These are phyloP conservation scores for Tetragnatha versicolor DNA, from an alignment of 1,140 invertebrate species.

Conservation along the genomic window DNA sequence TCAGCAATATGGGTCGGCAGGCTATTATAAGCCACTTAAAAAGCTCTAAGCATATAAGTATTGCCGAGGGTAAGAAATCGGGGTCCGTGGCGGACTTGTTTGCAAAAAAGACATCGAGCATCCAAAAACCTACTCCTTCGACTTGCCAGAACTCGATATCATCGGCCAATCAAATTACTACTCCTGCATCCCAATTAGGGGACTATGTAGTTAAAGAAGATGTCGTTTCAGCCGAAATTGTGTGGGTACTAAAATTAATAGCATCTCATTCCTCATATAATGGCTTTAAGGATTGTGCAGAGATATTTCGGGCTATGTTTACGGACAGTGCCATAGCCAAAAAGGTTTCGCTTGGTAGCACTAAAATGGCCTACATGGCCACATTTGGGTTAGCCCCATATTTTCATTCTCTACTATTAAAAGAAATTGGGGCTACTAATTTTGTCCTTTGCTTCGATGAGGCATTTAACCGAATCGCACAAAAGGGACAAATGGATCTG, in stretches of 20 bases:
- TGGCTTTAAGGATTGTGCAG: not conserved
- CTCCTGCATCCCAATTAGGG: not conserved
- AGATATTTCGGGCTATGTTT: not conserved
- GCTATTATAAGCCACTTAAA: not conserved
- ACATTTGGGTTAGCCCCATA: not conserved
- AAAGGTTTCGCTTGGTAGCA: not conserved
- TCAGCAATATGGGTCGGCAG: not conserved
- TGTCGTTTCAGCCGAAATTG: not conserved
- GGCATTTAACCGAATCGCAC: conserved; percentile 6
- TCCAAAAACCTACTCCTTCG: not conserved
- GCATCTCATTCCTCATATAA: not conserved
- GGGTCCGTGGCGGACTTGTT: not conserved
- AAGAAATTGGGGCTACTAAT: not conserved
- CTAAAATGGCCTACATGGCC: not conserved
- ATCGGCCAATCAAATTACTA: not conserved
- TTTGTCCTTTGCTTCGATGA: conserved; percentile 27
- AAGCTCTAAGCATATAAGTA: not conserved
- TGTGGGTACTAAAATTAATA: not conserved
- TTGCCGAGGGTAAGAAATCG: not conserved
- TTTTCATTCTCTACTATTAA: not conserved
- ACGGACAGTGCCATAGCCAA: conserved; percentile 1
- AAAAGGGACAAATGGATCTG: conserved; percentile 26
- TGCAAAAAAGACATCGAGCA: not conserved
- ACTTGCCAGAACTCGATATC: too few relatives aligned
- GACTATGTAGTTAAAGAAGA: not conserved